phyloP scores from a whole-genome alignment of 2,797 vertebrate genomes.

The Cichlasoma orientale region DNA sequence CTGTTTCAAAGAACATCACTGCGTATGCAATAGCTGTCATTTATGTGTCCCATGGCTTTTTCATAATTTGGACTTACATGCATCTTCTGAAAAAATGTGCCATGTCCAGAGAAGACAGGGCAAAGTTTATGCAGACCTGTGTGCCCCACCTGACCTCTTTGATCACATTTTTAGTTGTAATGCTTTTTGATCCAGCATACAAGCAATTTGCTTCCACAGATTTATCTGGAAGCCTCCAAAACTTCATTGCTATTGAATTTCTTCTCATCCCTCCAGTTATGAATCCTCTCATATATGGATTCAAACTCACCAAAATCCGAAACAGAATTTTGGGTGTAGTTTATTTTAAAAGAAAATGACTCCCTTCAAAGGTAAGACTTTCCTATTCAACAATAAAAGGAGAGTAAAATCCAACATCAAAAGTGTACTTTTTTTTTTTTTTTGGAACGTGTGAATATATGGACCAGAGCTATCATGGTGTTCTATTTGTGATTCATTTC shows the following conservation, averaged over 20 bases:
- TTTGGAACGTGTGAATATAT: neutral
- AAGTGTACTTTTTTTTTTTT: too few species aligned
- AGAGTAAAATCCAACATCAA: neutral
- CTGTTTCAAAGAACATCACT: neutral
- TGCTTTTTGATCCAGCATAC: slow-evolving; percentile 60
- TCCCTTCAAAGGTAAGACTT: neutral
- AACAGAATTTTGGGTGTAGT: slow-evolving; percentile 26
- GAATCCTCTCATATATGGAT: slow-evolving; percentile 63
- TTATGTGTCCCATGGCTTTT: slow-evolving; percentile 40
- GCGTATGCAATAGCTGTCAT: slow-evolving; percentile 4
- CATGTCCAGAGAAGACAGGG: slow-evolving; percentile 49
- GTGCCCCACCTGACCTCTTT: slow-evolving; percentile 68
- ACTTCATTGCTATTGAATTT: slow-evolving; percentile 52
- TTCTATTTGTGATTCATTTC: too few species aligned
- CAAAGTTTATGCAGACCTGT: slow-evolving; percentile 72
- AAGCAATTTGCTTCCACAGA: slow-evolving; percentile 33
- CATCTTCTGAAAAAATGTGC: slow-evolving; percentile 33
- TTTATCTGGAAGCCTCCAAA: slow-evolving; percentile 35
- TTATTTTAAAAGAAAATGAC: neutral
- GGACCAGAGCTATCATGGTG: too few species aligned
- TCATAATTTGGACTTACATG: slow-evolving; percentile 57
- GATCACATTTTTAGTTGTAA: slow-evolving; percentile 8
- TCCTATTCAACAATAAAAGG: neutral
- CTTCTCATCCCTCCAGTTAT: slow-evolving; percentile 54
- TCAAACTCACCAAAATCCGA: slow-evolving; percentile 55